Base-by-base conservation (phyloP, 1,140 invertebrate genomes). In the Drosophila sturtevanti region DNA sequence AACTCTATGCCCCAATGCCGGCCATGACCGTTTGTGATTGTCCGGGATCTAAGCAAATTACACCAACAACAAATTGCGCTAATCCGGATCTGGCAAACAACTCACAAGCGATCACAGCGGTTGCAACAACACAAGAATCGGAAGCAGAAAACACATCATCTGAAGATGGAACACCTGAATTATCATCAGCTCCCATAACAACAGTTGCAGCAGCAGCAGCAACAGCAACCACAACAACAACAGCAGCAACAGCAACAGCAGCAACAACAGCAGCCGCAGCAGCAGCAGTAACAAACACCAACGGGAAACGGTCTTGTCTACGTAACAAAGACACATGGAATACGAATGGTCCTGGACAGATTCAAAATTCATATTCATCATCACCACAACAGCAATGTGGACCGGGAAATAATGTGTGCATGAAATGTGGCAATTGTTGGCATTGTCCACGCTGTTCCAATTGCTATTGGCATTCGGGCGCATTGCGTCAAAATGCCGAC, bases 381-480 rank as follows among this genome's bases (percentile, higher is more conserved):
- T 0, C 67, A 41, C 0, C 67, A 41, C 9, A 34, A 16, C 63
- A 10, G 9, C 63, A 61, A 18, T 63, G 55, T 35, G 60, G 51
- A 10, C 7, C 44, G 10, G 73, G 61, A 34, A 77, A 71, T 51
- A 77, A 71, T 51, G 58, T 60, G 3, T 73, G 65, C 62, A 74
- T 68, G 63, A 74, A 74, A 12, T 60, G 77, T 31, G 52, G 71
- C 21, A 67, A 65, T 18, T 65, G 37, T 34, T 85, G 81, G 68
- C 63, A 64, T 35, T 77, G 72, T 22, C 65, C 81, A 0, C 60
- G 65, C 31, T 84, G 81, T 52, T 67, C 80, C n/a, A 66, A 79
- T 56, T 84, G 60, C 72, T 72, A 55, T 14, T 80, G 77, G 55
- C 73, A 72, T 71, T 35, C 72, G 5, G 63, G 70, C 9, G n/a